phyloP scores from a whole-genome alignment of 2,888 invertebrate genomes.

The Drymonia ruficornis region DNA sequence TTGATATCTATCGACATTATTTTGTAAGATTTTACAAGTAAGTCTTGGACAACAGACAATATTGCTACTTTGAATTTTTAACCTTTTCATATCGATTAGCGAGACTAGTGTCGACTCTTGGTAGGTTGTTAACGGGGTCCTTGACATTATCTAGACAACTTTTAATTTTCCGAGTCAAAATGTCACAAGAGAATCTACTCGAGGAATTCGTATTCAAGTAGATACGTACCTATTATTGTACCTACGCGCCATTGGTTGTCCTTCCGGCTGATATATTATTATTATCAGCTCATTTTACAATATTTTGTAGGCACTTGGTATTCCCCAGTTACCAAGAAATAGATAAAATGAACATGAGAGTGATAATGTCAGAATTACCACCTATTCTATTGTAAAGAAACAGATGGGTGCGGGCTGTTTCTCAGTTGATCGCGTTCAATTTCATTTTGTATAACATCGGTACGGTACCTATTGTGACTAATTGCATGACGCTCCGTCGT shows the following conservation, averaged over 20 bases:
- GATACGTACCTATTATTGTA: too few relatives aligned
- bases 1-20: conserved; percentile 6
- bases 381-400: too few relatives aligned
- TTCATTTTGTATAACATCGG: too few relatives aligned
- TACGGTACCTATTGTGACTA: neutral
- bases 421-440: too few relatives aligned
- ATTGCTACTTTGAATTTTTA: conserved; percentile 23
- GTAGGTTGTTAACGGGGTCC: conserved; percentile 33
- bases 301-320: neutral
- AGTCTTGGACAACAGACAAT: conserved; percentile 4
- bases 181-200: conserved; percentile 30
- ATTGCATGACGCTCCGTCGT: conserved; percentile 5
- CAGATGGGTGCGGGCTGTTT: too few relatives aligned
- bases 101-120: conserved; percentile 23
- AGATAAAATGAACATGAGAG: neutral
- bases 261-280: neutral
- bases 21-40: neutral
- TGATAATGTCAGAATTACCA: too few relatives aligned
- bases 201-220: neutral
- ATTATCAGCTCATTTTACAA: neutral
- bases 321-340: neutral
- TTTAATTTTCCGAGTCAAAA: conserved; percentile 43
- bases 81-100: conserved; percentile 37
- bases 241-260: neutral
- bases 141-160: conserved; percentile 54